These are phyloP conservation scores for Phaetusa simplex DNA, from an alignment of 2,113 vertebrate species.

Conservation along the genomic window DNA sequence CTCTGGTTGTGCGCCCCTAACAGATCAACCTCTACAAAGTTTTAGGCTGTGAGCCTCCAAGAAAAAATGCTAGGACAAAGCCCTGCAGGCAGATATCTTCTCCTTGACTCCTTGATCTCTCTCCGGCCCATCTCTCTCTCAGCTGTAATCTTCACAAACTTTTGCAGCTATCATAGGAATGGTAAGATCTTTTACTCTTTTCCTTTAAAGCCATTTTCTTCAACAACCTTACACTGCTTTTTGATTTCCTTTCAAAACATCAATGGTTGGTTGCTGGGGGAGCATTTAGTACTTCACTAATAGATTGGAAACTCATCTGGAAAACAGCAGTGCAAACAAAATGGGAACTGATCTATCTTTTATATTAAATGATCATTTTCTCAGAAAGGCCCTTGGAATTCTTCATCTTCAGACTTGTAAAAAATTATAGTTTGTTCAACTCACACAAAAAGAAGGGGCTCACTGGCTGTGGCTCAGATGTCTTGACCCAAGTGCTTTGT, in stretches of 20 bases:
- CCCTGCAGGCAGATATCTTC: background rate
- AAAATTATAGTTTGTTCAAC: background rate
- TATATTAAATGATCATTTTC: background rate
- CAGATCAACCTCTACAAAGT: background rate
- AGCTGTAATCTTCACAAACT: background rate
- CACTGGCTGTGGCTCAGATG: background rate
- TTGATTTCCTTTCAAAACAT: constrained; percentile 12
- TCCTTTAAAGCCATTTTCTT: background rate
- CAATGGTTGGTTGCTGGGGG: background rate
- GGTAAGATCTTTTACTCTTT: background rate
- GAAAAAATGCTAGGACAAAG: background rate
- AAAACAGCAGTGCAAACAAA: background rate
- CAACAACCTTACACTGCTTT: background rate
- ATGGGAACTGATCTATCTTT: background rate
- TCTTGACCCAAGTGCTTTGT: background rate
- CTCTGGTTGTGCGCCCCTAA: background rate
- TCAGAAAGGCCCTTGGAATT: background rate
- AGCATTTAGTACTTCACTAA: background rate
- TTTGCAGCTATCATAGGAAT: background rate
- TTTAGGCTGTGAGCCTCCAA: background rate
- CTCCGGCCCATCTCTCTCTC: background rate
- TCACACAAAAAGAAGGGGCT: background rate
- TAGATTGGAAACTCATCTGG: background rate
- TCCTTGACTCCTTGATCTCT: background rate
- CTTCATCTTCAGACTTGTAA: background rate